Evolutionary conservation across 2,888 invertebrate genomes (phyloP).

Genomic region (Caenorhabditis panamensis): DNA sequence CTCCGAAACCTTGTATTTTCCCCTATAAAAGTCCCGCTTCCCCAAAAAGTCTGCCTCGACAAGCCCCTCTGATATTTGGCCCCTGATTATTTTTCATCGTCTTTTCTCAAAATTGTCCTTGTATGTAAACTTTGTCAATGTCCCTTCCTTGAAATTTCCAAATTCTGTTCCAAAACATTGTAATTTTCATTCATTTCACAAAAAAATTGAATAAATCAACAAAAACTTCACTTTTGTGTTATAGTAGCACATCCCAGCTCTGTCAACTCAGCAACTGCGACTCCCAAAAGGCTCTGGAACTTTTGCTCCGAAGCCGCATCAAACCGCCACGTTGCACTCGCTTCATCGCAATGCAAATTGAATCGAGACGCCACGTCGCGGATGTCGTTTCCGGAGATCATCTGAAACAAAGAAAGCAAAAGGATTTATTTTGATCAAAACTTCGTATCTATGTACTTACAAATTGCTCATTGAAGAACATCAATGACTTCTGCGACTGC

Average conservation of each 20-base stretch:
- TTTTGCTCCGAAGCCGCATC: constrained; percentile 24
- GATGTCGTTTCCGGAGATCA: constrained; percentile 35
- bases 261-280: constrained; percentile 3
- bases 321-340: constrained; percentile 15
- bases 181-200: too few species aligned
- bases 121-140: too few species aligned
- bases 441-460: too few species aligned
- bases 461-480: constrained; percentile 43
- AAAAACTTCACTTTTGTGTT: neutral
- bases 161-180: too few species aligned
- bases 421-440: too few species aligned
- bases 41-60: too few species aligned
- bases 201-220: constrained; percentile 6
- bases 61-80: too few species aligned
- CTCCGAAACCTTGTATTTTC: too few species aligned
- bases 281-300: constrained; percentile 23
- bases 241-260: constrained; percentile 39
- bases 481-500: constrained; percentile 23
- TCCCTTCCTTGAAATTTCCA: too few species aligned
- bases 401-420: constrained; percentile 6
- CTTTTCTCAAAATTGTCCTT: too few species aligned
- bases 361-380: constrained; percentile 31
- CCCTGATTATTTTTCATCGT: too few species aligned
- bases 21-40: too few species aligned
- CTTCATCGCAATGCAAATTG: constrained; percentile 32